phyloP scores from a whole-genome alignment of 2,888 invertebrate species.

The Ptilodon capucinus region DNA sequence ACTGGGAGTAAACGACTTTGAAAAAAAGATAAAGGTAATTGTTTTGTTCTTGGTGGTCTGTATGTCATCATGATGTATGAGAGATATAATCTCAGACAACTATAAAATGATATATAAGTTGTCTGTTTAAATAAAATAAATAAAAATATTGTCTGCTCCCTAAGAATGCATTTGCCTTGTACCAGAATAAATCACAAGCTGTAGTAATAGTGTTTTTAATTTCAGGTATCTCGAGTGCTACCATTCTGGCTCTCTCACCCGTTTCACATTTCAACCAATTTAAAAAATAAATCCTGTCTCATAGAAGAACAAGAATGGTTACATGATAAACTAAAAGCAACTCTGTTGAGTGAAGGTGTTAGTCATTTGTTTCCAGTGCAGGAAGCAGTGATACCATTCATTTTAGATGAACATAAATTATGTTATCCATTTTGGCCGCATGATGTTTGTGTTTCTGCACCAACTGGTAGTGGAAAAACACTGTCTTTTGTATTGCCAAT shows the following conservation, averaged over 20 bases:
- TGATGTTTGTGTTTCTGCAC: conserved; percentile 98
- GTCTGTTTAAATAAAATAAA: no score
- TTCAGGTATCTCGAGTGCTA: conserved; percentile 88
- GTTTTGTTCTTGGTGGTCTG: no score
- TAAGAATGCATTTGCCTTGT: no score
- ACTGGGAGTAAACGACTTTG: conserved; percentile 84
- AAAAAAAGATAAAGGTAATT: conserved; percentile 78
- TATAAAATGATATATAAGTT: no score
- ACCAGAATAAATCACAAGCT: no score
- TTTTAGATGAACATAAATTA: conserved; percentile 84
- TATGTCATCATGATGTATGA: no score
- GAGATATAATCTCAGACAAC: no score
- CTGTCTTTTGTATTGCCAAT: conserved; percentile 96
- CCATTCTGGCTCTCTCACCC: conserved; percentile 95
- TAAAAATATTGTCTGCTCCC: no score
- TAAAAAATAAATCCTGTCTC: conserved; percentile 80
- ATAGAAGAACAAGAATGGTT: conserved; percentile 84
- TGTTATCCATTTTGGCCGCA: conserved; percentile 87
- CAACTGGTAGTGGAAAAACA: conserved; percentile 99
- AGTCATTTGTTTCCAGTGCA: conserved; percentile 93
- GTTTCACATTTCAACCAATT: conserved; percentile 87
- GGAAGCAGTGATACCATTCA: conserved; percentile 88
- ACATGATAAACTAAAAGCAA: conserved; percentile 83
- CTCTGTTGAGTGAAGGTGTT: conserved; percentile 87
- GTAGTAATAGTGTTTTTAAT: conserved; percentile 32